phyloP scores from a whole-genome alignment of 2,888 invertebrate genomes.

The Tyria jacobaeae region DNA sequence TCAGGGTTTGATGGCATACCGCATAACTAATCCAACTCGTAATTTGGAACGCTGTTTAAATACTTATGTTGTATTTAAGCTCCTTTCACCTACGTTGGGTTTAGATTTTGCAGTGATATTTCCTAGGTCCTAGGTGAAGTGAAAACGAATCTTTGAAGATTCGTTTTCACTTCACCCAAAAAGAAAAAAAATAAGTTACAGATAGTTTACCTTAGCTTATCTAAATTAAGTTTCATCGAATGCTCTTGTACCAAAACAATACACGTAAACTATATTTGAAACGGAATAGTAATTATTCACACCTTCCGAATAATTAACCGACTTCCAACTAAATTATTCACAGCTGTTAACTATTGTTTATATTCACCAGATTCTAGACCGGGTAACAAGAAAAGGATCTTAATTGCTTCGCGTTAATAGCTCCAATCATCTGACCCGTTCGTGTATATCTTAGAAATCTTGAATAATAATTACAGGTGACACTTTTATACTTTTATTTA shows the following conservation, averaged over 20 bases:
- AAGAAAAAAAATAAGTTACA: too few relatives aligned
- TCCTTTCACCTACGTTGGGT: not conserved
- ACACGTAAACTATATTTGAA: not conserved
- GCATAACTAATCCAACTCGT: not conserved
- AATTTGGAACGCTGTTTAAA: not conserved
- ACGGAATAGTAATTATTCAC: not conserved
- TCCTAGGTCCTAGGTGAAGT: too few relatives aligned
- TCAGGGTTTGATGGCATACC: not conserved
- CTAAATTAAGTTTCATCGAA: too few relatives aligned
- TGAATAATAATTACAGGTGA: not conserved
- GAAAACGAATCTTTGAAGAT: too few relatives aligned
- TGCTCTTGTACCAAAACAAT: not conserved
- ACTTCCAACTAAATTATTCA: not conserved
- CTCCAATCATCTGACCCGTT: not conserved
- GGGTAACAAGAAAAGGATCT: not conserved
- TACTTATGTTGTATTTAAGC: not conserved
- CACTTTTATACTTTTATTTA: not conserved
- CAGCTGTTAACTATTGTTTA: not conserved
- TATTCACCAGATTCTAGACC: not conserved
- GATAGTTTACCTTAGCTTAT: too few relatives aligned
- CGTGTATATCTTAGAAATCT: not conserved
- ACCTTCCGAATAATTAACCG: not conserved
- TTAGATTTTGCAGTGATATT: too few relatives aligned
- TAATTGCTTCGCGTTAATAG: not conserved
- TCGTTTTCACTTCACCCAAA: too few relatives aligned